phyloP scores from a whole-genome alignment of 2,888 invertebrate species.

The Eumacrocentrus americanus region DNA sequence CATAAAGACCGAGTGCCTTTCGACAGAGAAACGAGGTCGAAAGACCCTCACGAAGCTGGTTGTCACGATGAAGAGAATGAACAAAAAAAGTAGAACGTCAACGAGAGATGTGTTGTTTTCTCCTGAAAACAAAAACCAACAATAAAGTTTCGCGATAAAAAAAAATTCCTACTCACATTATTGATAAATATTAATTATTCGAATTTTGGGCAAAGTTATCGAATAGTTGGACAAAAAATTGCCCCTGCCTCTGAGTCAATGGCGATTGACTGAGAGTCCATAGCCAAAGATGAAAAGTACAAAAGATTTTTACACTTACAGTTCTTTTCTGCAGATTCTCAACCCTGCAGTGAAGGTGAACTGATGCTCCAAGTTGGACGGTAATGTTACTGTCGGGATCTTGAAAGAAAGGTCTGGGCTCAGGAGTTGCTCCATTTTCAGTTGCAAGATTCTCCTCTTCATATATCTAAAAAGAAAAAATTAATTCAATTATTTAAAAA shows the following conservation, averaged over 20 bases:
- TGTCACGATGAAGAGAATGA: neutral
- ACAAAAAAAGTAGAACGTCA: neutral
- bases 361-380: constrained; percentile 64
- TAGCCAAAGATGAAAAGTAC: no score
- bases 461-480: constrained; percentile 7
- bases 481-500: neutral
- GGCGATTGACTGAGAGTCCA: no score
- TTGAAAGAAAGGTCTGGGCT: constrained; percentile 76
- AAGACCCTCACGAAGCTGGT: neutral
- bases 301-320: constrained; percentile 61
- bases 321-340: constrained; percentile 63
- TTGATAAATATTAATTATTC: no score
- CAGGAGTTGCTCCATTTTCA: constrained; percentile 65
- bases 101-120: neutral
- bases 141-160: no score
- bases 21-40: neutral
- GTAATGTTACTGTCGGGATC: constrained; percentile 67
- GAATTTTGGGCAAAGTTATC: no score
- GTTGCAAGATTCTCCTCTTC: constrained; percentile 56
- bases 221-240: no score
- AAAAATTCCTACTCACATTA: no score
- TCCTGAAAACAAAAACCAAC: no score
- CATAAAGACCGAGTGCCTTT: neutral
- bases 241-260: no score
- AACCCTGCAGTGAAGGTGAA: constrained; percentile 64